A percentile compares a stretch with the other conserved stretches of the same genome.
phyloP scores from a whole-genome alignment of 2,888 invertebrate species.

The Cheilosia impressa region DNA sequence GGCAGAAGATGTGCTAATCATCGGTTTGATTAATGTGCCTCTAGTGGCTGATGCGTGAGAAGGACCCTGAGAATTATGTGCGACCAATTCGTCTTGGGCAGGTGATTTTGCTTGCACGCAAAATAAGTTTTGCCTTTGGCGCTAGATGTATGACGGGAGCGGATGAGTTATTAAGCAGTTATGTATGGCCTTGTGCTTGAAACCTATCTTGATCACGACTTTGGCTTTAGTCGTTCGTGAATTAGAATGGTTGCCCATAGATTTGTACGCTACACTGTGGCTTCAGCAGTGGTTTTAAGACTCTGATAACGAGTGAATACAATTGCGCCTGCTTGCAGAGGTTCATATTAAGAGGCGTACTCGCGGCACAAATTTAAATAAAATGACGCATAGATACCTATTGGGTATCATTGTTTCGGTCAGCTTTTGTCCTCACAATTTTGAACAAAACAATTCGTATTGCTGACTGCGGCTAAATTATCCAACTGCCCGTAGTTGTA shows the following conservation, averaged over 20 bases:
- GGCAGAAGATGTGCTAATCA: neutral
- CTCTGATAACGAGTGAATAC: too few relatives aligned
- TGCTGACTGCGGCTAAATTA: too few relatives aligned
- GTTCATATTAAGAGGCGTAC: too few relatives aligned
- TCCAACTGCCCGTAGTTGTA: too few relatives aligned
- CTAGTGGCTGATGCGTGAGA: conserved; percentile 1
- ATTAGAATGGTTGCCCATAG: neutral
- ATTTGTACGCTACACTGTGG: too few relatives aligned
- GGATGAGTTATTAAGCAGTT: neutral
- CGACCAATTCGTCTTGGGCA: conserved; percentile 24
- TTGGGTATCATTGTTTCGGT: too few relatives aligned
- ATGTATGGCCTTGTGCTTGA: neutral
- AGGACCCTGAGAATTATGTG: conserved; percentile 16
- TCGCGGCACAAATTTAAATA: too few relatives aligned
- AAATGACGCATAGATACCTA: too few relatives aligned
- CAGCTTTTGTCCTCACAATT: too few relatives aligned
- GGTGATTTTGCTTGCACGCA: conserved; percentile 12
- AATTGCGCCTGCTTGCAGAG: too few relatives aligned
- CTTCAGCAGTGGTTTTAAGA: too few relatives aligned
- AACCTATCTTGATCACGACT: neutral
- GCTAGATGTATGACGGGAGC: neutral
- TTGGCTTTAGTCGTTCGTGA: neutral
- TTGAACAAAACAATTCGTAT: too few relatives aligned
- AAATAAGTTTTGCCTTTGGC: neutral
- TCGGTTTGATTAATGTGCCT: neutral